phyloP scores from a whole-genome alignment of 2,888 invertebrate genomes.

The Zaprionus obscuricornis region DNA sequence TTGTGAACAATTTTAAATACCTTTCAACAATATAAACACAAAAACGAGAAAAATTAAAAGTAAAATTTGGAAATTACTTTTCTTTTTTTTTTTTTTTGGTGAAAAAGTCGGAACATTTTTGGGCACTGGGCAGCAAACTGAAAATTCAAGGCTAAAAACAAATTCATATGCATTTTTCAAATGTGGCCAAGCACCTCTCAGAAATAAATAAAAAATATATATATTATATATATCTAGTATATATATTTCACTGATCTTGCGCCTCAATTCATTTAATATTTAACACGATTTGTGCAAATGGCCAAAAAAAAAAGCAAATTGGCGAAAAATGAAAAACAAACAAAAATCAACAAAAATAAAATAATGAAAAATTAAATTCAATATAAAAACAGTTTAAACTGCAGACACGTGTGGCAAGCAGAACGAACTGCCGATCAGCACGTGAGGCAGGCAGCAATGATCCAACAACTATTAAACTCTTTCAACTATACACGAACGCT shows the following conservation, averaged over 20 bases:
- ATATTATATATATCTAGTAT: slow-evolving; percentile 9
- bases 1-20: neutral
- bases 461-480: slow-evolving; percentile 3
- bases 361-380: slow-evolving; percentile 3
- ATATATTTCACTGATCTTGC: slow-evolving; percentile 33
- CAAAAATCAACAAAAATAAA: slow-evolving; percentile 26
- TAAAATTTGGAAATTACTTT: too few relatives aligned
- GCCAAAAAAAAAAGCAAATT: slow-evolving; percentile 22
- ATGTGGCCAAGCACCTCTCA: slow-evolving; percentile 58
- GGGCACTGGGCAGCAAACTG: slow-evolving; percentile 19
- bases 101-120: too few relatives aligned
- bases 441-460: slow-evolving; percentile 17
- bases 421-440: too few relatives aligned
- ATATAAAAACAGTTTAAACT: slow-evolving; percentile 14
- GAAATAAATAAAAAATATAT: slow-evolving; percentile 7
- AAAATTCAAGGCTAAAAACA: slow-evolving; percentile 59
- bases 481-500: slow-evolving; percentile 20
- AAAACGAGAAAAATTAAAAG: too few relatives aligned
- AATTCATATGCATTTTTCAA: slow-evolving; percentile 58
- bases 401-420: slow-evolving; percentile 15
- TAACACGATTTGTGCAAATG: slow-evolving; percentile 33
- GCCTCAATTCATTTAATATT: slow-evolving; percentile 29
- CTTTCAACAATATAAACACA: too few relatives aligned
- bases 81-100: too few relatives aligned
- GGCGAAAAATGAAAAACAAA: slow-evolving; percentile 26